These are phyloP conservation scores for Oplegnathus fasciatus DNA, from an alignment of 2,113 vertebrate genomes.

Conservation along the genomic window DNA sequence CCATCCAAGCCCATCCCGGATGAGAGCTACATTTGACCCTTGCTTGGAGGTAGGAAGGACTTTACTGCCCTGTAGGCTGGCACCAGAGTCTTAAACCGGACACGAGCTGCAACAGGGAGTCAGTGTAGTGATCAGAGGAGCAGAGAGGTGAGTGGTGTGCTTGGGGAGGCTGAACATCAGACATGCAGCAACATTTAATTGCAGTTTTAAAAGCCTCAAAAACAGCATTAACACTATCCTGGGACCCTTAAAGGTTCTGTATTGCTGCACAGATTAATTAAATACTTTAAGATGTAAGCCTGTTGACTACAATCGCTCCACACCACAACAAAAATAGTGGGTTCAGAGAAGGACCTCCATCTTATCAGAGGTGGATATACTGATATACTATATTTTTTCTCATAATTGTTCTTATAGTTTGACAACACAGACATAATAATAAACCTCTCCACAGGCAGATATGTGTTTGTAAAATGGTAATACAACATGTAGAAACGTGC, in stretches of 20 bases:
- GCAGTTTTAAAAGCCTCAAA: constrained; percentile 4
- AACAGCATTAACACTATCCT: background rate
- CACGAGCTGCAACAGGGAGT: background rate
- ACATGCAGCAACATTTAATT: background rate
- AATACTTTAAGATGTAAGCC: background rate
- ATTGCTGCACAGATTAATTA: background rate
- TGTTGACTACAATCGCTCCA: background rate
- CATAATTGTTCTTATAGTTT: too few species aligned
- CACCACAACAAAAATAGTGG: background rate
- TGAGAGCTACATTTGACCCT: background rate
- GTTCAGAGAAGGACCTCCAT: background rate
- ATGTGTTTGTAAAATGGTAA: background rate
- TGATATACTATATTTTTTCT: too few species aligned
- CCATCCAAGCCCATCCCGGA: background rate
- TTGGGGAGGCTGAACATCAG: background rate
- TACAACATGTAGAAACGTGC: background rate
- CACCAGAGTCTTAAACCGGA: background rate
- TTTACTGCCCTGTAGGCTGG: background rate
- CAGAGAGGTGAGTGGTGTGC: background rate
- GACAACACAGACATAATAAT: too few species aligned
- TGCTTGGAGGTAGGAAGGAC: background rate
- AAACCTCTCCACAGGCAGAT: background rate
- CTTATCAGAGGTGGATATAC: background rate
- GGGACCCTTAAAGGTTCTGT: background rate
- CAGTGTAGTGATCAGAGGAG: background rate